Conservation (phyloP, 2,888 invertebrate species). For the Trissoscelio sp. region DNA sequence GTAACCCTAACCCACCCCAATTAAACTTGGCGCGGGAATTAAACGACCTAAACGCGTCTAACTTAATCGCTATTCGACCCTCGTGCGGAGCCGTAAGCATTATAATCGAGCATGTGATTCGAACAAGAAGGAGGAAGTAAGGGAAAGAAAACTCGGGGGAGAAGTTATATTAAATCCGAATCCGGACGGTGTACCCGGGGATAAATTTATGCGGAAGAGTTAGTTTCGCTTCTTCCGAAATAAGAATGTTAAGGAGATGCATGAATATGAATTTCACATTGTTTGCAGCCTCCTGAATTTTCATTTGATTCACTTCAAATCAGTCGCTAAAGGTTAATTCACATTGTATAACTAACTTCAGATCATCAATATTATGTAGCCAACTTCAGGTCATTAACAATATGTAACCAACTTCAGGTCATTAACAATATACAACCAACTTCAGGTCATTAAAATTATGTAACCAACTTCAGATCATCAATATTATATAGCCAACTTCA, state of each 20-base stretch:
- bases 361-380: no score
- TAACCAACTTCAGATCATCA: no score
- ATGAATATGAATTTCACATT: constrained; percentile 33
- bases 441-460: no score
- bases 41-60: constrained; percentile 63
- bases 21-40: constrained; percentile 55
- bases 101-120: constrained; percentile 63
- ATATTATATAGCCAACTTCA: no score
- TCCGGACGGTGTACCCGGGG: constrained; percentile 26
- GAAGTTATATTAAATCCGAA: constrained; percentile 64
- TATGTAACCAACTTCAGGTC: no score
- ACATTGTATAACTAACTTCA: no score
- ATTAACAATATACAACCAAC: no score
- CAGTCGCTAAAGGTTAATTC: no score
- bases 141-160: constrained; percentile 54
- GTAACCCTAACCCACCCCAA: constrained; percentile 64
- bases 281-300: constrained; percentile 11
- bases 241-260: constrained; percentile 1
- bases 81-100: constrained; percentile 51
- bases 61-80: constrained; percentile 64
- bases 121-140: constrained; percentile 56
- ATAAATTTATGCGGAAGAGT: constrained; percentile 46
- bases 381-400: no score
- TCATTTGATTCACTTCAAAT: constrained; percentile 1
- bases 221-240: constrained; percentile 22